phyloP scores from a whole-genome alignment of 2,888 invertebrate genomes.

The Cremastinae sp. region DNA sequence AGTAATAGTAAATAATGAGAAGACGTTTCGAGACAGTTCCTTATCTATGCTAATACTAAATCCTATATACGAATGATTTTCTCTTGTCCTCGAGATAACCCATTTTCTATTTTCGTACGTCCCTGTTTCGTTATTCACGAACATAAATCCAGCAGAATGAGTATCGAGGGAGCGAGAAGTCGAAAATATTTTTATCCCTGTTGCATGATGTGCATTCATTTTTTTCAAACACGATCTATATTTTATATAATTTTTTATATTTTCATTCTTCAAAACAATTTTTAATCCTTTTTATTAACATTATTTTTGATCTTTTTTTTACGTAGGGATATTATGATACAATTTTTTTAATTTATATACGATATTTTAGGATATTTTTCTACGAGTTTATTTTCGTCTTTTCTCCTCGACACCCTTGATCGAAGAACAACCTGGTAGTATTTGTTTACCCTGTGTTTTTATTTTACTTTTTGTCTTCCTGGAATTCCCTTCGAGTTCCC shows the following conservation, averaged over 20 bases:
- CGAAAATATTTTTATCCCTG: slow-evolving; percentile 7
- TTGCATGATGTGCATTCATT: neutral
- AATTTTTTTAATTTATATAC: no score
- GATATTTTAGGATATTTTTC: no score
- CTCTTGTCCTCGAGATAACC: slow-evolving; percentile 36
- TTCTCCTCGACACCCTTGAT: no score
- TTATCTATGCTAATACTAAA: slow-evolving; percentile 47
- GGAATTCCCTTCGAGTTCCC: neutral
- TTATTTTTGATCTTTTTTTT: no score
- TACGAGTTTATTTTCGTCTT: no score
- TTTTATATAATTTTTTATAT: neutral
- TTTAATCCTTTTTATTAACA: no score
- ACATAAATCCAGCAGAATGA: no score
- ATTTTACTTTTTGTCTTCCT: neutral
- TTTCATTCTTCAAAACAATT: neutral
- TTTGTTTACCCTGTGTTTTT: neutral
- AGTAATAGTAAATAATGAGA: slow-evolving; percentile 2
- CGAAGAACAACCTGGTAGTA: no score
- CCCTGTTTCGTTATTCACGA: slow-evolving; percentile 5
- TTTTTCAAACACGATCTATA: neutral
- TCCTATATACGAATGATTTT: slow-evolving; percentile 15
- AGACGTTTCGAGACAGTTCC: slow-evolving; percentile 6
- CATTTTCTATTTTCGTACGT: slow-evolving; percentile 49
- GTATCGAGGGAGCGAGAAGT: no score
- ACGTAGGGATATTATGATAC: no score